Evolutionary conservation across 2,888 invertebrate species (phyloP).

Genomic region (Pyrrhia umbra): DNA sequence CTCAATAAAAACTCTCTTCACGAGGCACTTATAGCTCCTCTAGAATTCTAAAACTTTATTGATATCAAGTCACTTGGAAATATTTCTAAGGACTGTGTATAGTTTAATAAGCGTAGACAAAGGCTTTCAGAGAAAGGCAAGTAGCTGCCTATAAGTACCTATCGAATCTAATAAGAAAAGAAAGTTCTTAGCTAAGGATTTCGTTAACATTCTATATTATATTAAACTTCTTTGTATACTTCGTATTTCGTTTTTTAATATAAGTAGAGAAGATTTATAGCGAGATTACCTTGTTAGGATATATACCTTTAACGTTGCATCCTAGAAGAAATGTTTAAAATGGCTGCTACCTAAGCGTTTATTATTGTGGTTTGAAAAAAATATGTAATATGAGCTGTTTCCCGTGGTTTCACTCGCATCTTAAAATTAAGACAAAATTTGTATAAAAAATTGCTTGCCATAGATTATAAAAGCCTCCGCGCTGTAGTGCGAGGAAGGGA

Average conservation of each 20-base stretch:
- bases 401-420: too few relatives aligned
- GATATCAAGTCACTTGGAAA: constrained; percentile 28
- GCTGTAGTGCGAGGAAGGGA: too few relatives aligned
- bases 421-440: too few relatives aligned
- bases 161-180: background rate
- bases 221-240: constrained; percentile 22
- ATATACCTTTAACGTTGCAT: background rate
- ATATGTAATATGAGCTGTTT: too few relatives aligned
- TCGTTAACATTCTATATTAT: constrained; percentile 29
- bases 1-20: background rate
- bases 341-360: background rate
- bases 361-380: too few relatives aligned
- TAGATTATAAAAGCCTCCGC: too few relatives aligned
- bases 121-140: background rate
- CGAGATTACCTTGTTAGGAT: background rate
- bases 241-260: constrained; percentile 7
- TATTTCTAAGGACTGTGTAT: background rate
- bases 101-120: background rate
- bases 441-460: too few relatives aligned
- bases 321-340: background rate
- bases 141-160: constrained; percentile 3
- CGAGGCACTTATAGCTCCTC: background rate
- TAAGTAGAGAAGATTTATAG: background rate
- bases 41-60: constrained; percentile 26
- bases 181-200: constrained; percentile 6